Evolutionary conservation across 2,797 vertebrate species (phyloP), one percentile per base, ranked within the genome.

Genomic region (Tapirus indicus): DNA sequence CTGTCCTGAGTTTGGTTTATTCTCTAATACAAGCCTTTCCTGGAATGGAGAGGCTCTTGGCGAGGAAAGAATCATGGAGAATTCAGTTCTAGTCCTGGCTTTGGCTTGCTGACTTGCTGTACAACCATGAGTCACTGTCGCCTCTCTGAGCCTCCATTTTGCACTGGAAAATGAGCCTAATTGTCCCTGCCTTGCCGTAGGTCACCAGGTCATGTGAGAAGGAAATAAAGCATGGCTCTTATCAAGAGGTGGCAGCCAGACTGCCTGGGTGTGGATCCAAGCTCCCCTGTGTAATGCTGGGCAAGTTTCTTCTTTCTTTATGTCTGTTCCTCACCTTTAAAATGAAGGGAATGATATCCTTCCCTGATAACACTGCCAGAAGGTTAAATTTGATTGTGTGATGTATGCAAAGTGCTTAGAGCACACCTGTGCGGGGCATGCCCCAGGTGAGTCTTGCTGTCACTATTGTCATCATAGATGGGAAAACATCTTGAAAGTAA

Each of bases 21-120:
- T 92, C 80, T 92, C 58, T 60, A 92, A 64, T 27, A n/a, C 23
- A 27, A 93, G 25, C 41, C 14, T 91, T 96, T 88, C 77, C 83
- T 38, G 44, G 62, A 85, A 80, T 7, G 18, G 54, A 88, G 66
- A 96, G 5, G 52, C 69, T 66, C 74, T 88, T 60, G 35, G 9
- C 7, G 10, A 91, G 29, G 27, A 79, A 64, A 56, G 23, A 71
- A 68, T 49, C 20, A 7, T 25, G 27, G 14, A 77, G 82, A 58
- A 69, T 72, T 77, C 32, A 35, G 12, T 54, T 90, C 71, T 27
- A 18, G 35, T 86, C 44, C 25, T 29, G 44, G 23, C 64, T 64
- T 88, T 56, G 38, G 11, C 41, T 88, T 52, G 49, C 71, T 60
- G 17, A 49, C 17, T 91, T 72, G 44, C 64, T 41, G 2, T 91